Conservation (phyloP, 2,888 invertebrate genomes). For the Troides oblongomaculatus region DNA sequence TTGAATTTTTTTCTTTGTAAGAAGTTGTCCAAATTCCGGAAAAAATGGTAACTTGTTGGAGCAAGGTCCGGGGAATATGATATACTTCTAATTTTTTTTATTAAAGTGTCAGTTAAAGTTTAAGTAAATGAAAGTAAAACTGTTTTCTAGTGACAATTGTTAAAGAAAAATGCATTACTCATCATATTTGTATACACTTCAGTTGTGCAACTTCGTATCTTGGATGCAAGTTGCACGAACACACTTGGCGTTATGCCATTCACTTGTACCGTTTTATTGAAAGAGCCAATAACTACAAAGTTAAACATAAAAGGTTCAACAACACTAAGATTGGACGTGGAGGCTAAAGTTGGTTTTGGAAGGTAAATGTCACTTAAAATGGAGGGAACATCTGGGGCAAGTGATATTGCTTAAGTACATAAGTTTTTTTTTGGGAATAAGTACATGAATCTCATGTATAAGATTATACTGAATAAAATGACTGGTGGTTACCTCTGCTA, state of each 20-base stretch:
- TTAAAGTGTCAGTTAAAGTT: too few species aligned
- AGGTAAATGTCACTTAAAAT: neutral
- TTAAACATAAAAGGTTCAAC: conserved; percentile 2
- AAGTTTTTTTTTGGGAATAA: too few species aligned
- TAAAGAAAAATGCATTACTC: neutral
- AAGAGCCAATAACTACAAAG: conserved; percentile 18
- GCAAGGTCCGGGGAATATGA: too few species aligned
- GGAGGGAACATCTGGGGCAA: neutral
- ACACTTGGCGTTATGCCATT: conserved; percentile 25
- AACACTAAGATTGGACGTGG: neutral
- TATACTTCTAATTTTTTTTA: too few species aligned
- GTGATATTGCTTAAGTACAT: too few species aligned
- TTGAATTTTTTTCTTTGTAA: too few species aligned
- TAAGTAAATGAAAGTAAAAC: too few species aligned
- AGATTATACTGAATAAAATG: too few species aligned
- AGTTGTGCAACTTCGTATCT: conserved; percentile 11
- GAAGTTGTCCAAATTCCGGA: too few species aligned
- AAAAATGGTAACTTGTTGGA: too few species aligned
- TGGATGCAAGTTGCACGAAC: conserved; percentile 25
- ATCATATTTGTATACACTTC: conserved; percentile 12
- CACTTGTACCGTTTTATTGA: conserved; percentile 22
- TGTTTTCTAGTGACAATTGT: neutral
- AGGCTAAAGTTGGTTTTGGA: neutral
- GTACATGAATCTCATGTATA: too few species aligned
- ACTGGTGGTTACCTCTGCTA: too few species aligned